These are phyloP conservation scores for Eucidaris tribuloides DNA, from an alignment of 35 echinoderm and acorn worm species.

Conservation along the genomic window DNA sequence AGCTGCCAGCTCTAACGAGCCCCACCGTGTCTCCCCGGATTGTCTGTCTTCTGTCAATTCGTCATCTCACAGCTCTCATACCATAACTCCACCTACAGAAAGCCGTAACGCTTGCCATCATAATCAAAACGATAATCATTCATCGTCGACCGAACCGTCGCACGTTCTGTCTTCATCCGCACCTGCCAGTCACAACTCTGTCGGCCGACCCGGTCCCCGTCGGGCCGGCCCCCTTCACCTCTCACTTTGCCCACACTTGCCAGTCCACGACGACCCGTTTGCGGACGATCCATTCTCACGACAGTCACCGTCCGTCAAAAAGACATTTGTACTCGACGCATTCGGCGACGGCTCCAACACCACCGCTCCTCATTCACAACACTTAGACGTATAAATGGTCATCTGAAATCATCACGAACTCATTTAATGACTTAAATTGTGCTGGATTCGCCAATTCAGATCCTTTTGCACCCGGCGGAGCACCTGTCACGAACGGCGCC, in stretches of 20 bases:
- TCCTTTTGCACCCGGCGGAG: not conserved
- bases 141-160: too few species aligned
- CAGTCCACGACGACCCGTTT: conserved; percentile 82
- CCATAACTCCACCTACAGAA: too few species aligned
- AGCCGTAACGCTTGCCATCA: too few species aligned
- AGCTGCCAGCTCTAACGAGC: too few species aligned
- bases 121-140: too few species aligned
- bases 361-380: conserved; percentile 9
- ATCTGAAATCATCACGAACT: conserved; percentile 1
- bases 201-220: not conserved
- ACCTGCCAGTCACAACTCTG: conserved; percentile 16
- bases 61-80: too few species aligned
- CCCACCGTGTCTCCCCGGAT: too few species aligned
- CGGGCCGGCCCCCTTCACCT: not conserved
- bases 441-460: conserved; percentile 19
- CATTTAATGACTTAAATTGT: not conserved
- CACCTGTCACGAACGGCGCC: conserved; percentile 6
- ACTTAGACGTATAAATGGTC: not conserved
- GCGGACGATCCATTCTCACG: conserved; percentile 75
- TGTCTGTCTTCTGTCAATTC: too few species aligned
- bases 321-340: conserved; percentile 53
- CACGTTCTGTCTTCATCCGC: not conserved
- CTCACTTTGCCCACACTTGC: conserved; percentile 17
- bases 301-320: conserved; percentile 45
- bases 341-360: too few species aligned